Evolutionary conservation across 2,888 invertebrate genomes (phyloP).

Genomic region (Heliconius hortense): DNA sequence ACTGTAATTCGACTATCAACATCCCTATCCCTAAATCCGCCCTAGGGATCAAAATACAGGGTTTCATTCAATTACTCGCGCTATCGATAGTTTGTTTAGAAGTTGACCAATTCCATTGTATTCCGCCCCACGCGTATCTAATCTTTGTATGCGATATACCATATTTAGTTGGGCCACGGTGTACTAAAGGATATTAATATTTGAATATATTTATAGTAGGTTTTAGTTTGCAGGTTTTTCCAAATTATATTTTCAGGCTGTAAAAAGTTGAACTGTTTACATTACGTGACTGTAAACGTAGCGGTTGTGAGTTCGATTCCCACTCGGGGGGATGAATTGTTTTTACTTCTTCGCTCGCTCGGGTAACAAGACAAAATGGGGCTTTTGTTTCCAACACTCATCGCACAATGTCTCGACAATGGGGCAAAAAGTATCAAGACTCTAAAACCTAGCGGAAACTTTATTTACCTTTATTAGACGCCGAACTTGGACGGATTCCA

Average conservation of each 20-base stretch:
- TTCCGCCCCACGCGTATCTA: neutral
- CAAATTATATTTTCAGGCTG: neutral
- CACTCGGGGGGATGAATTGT: too few relatives aligned
- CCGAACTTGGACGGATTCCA: too few relatives aligned
- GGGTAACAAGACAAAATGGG: too few relatives aligned
- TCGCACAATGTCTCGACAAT: too few relatives aligned
- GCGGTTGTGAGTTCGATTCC: too few relatives aligned
- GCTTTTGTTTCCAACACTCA: too few relatives aligned
- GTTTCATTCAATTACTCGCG: constrained; percentile 12
- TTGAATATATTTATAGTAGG: neutral
- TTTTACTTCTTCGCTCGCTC: too few relatives aligned
- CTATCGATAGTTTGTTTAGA: constrained; percentile 16
- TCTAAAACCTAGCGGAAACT: too few relatives aligned
- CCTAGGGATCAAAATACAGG: constrained; percentile 3
- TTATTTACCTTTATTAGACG: too few relatives aligned
- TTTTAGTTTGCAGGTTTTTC: neutral
- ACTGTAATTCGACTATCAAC: neutral
- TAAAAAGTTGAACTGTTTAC: neutral
- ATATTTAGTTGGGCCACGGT: neutral
- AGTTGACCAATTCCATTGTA: constrained; percentile 10
- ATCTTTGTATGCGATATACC: constrained; percentile 9
- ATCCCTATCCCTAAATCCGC: neutral
- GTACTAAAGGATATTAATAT: neutral
- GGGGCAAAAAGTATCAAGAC: too few relatives aligned
- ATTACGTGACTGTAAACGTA: too few relatives aligned